Evolutionary conservation across 2,888 invertebrate species (phyloP).

Genomic region (Cataglyphis cursor): DNA sequence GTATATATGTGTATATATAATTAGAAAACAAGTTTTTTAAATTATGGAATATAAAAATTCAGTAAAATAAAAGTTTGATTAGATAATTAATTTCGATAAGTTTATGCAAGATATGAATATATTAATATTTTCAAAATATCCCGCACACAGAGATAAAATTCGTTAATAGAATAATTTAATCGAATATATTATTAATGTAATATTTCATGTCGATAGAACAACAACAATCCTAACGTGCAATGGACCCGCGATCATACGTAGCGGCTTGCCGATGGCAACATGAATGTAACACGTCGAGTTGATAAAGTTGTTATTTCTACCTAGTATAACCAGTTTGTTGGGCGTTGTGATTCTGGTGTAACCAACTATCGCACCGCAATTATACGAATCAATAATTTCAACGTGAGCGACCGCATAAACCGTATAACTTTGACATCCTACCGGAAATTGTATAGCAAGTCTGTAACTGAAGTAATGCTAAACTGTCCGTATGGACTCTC

Average conservation of each 20-base stretch:
- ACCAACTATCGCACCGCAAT: slow-evolving; percentile 70
- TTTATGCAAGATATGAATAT: neutral
- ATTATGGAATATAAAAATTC: neutral
- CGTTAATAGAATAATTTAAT: slow-evolving; percentile 16
- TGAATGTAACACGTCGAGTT: slow-evolving; percentile 67
- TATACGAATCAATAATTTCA: slow-evolving; percentile 72
- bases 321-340: slow-evolving; percentile 67
- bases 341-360: slow-evolving; percentile 66
- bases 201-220: slow-evolving; percentile 39
- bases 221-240: slow-evolving; percentile 25
- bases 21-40: neutral
- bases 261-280: slow-evolving; percentile 24
- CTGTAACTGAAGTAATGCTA: slow-evolving; percentile 31
- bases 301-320: slow-evolving; percentile 74
- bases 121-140: neutral
- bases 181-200: slow-evolving; percentile 28
- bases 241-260: neutral
- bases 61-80: neutral
- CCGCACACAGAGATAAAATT: slow-evolving; percentile 2
- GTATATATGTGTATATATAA: neutral
- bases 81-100: neutral
- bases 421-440: slow-evolving; percentile 34
- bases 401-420: slow-evolving; percentile 30
- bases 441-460: slow-evolving; percentile 49
- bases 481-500: neutral